Evolutionary conservation across 1,140 invertebrate species (phyloP).

Genomic region (Diabrotica undecimpunctata): DNA sequence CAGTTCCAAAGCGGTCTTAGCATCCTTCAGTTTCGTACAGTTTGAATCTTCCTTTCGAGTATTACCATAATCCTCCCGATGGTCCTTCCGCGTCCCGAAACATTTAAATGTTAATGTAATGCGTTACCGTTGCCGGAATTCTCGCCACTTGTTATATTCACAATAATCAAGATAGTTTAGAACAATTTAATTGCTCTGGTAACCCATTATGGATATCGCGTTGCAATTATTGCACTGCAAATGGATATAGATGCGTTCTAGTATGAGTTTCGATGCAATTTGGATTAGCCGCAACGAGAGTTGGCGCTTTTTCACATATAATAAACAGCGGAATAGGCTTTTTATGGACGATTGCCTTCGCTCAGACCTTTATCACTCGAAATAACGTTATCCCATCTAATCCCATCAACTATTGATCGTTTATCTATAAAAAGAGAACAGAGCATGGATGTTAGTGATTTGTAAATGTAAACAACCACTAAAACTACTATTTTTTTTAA

Average conservation of each 20-base stretch:
- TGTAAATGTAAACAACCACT: too few species aligned
- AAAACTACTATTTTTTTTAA: too few species aligned
- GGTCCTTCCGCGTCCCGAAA: constrained; percentile 4
- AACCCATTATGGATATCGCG: constrained; percentile 13
- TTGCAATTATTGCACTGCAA: constrained; percentile 12
- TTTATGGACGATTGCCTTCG: neutral
- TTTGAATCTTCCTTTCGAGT: constrained; percentile 8
- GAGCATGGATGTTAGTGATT: too few species aligned
- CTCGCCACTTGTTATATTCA: constrained; percentile 16
- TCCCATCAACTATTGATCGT: too few species aligned
- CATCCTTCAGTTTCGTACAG: constrained; percentile 1
- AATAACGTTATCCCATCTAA: too few species aligned
- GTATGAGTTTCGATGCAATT: constrained; percentile 14
- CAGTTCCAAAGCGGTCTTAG: neutral
- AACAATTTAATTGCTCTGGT: constrained; percentile 13
- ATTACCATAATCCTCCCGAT: constrained; percentile 16
- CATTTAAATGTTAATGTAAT: constrained; percentile 18
- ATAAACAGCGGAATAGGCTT: constrained; percentile 3
- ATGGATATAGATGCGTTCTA: constrained; percentile 15
- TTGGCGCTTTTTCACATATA: constrained; percentile 6
- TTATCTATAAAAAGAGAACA: too few species aligned
- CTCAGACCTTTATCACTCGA: too few species aligned
- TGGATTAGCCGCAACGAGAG: constrained; percentile 11
- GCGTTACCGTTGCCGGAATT: neutral
- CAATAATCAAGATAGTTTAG: constrained; percentile 17